phyloP scores from a whole-genome alignment of 1,140 invertebrate species.

The Drosophila cardini region DNA sequence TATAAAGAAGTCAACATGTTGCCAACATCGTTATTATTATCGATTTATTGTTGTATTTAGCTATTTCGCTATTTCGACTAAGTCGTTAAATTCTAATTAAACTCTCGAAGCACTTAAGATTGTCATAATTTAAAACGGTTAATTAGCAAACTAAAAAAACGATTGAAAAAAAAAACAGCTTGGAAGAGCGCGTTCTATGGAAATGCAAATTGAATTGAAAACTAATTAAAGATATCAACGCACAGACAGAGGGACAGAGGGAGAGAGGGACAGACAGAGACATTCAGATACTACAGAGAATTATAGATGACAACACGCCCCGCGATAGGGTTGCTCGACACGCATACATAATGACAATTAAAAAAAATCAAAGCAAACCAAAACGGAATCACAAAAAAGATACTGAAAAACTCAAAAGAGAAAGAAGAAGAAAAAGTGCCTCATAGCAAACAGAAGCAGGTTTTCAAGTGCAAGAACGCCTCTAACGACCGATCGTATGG shows the following conservation, averaged over 20 bases:
- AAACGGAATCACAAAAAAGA: conserved; percentile 40
- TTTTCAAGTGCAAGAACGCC: conserved; percentile 49
- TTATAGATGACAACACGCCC: conserved; percentile 48
- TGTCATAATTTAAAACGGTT: conserved; percentile 68
- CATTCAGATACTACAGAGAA: conserved; percentile 14
- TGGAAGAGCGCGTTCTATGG: neutral
- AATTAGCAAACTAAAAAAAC: conserved; percentile 43
- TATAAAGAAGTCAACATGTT: conserved; percentile 50
- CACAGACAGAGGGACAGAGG: conserved; percentile 35
- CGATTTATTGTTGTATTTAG: conserved; percentile 45
- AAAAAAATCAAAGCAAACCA: conserved; percentile 37
- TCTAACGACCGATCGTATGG: neutral
- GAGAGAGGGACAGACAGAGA: conserved; percentile 22
- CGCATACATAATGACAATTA: conserved; percentile 79
- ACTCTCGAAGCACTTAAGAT: conserved; percentile 66
- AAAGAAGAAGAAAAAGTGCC: conserved; percentile 16
- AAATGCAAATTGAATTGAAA: conserved; percentile 82
- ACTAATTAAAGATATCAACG: conserved; percentile 78
- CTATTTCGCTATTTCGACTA: neutral
- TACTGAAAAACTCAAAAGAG: conserved; percentile 14
- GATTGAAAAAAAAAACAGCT: neutral
- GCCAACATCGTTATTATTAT: conserved; percentile 40
- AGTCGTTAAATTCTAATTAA: conserved; percentile 63
- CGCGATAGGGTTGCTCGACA: conserved; percentile 59
- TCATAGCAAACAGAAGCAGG: conserved; percentile 60